Conservation (phyloP, 1,140 invertebrate genomes). For the Babylonia areolata region DNA sequence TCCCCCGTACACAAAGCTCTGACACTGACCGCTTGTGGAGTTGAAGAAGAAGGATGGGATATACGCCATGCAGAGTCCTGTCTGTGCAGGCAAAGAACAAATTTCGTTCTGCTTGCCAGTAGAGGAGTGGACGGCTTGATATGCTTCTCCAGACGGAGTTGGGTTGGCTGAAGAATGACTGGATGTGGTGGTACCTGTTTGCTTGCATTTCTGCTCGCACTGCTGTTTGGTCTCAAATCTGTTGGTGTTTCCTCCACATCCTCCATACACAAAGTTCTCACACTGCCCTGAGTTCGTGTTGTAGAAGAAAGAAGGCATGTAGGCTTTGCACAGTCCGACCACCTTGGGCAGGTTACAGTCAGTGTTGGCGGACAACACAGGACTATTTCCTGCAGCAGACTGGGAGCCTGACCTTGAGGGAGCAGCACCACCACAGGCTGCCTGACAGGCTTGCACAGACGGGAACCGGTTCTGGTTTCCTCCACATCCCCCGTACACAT, state of each 20-base stretch:
- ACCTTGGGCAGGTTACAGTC: constrained; percentile 49
- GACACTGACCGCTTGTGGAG: constrained; percentile 77
- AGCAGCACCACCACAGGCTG: constrained; percentile 61
- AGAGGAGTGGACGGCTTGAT: no score
- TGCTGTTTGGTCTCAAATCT: constrained; percentile 80
- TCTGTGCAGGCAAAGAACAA: constrained; percentile 46
- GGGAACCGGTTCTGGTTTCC: constrained; percentile 80
- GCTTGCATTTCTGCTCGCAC: constrained; percentile 75
- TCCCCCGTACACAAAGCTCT: constrained; percentile 82
- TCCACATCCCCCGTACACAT: constrained; percentile 79
- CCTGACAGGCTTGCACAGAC: constrained; percentile 74
- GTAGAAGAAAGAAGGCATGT: constrained; percentile 74
- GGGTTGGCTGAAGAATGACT: no score
- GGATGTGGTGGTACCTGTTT: no score
- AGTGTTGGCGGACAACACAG: background rate
- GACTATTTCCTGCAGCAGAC: background rate
- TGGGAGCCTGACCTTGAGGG: background rate
- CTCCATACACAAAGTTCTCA: constrained; percentile 81
- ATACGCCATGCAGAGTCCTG: constrained; percentile 49
- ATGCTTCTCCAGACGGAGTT: no score
- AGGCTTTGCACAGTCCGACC: constrained; percentile 47
- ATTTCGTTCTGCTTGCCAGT: constrained; percentile 33
- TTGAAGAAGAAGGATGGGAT: constrained; percentile 77
- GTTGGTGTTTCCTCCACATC: constrained; percentile 83
- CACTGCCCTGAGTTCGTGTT: constrained; percentile 78